Percentiles rank a stretch among this genome's conserved stretches.
Conservation (phyloP, 2,888 invertebrate genomes). For the Diarsia mendica region DNA sequence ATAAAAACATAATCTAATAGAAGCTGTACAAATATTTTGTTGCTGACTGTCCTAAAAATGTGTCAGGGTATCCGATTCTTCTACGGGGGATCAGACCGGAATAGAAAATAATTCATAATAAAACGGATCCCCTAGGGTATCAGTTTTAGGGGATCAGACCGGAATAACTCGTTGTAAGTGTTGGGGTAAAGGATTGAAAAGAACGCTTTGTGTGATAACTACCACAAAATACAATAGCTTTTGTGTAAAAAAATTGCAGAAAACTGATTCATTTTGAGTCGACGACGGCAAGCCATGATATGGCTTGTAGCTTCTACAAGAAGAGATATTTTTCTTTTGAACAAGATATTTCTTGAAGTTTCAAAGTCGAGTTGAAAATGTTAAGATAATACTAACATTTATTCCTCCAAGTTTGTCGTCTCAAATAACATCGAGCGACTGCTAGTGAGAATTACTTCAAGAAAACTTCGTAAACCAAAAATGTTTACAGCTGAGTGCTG, state of each 20-base stretch:
- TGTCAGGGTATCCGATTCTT: no score
- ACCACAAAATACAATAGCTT: constrained; percentile 6
- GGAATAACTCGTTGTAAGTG: not conserved
- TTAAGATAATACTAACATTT: not conserved
- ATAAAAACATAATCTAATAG: no score
- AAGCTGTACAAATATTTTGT: no score
- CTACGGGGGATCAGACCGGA: no score
- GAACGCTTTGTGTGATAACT: constrained; percentile 8
- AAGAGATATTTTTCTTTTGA: constrained; percentile 3
- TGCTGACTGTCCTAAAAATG: no score
- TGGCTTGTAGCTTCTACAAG: constrained; percentile 12
- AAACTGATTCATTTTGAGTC: constrained; percentile 1
- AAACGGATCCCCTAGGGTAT: no score
- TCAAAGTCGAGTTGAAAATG: not conserved
- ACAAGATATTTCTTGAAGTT: not conserved
- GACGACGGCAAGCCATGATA: no score
- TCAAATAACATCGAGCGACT: constrained; percentile 25
- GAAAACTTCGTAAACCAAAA: constrained; percentile 49
- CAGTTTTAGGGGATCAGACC: no score
- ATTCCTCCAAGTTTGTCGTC: not conserved
- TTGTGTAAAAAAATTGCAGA: constrained; percentile 3
- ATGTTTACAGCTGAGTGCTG: constrained; percentile 43
- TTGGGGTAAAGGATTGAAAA: not conserved
- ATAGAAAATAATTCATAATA: no score
- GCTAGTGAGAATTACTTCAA: constrained; percentile 40